These are phyloP conservation scores for Prionace glauca DNA, from an alignment of 2,797 vertebrate genomes.

Conservation along the genomic window DNA sequence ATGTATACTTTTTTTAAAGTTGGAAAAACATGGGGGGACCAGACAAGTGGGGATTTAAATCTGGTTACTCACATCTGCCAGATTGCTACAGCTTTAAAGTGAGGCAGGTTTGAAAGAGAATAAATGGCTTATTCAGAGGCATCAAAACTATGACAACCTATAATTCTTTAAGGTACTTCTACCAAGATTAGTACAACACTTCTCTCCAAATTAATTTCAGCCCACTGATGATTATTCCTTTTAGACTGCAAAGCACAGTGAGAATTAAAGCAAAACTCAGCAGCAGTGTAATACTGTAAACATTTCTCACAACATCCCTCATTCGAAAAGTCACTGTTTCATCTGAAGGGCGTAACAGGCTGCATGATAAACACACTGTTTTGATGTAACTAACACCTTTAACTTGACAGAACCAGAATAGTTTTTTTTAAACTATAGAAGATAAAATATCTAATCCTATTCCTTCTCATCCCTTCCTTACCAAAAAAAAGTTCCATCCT, in stretches of 20 bases:
- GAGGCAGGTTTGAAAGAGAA: not conserved
- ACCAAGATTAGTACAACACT: not conserved
- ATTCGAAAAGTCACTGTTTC: slow-evolving; percentile 11
- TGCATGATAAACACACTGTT: not conserved
- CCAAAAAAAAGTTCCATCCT: not conserved
- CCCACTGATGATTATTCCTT: not conserved
- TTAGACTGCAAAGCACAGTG: not conserved
- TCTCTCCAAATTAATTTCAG: not conserved
- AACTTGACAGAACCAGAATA: not conserved
- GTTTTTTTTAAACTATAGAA: not conserved
- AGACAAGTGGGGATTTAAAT: not conserved
- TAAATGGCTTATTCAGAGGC: not conserved
- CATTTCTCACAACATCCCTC: not conserved
- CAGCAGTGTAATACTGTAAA: not conserved
- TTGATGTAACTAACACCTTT: not conserved
- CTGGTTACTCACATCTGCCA: not conserved
- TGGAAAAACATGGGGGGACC: not conserved
- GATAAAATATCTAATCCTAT: not conserved
- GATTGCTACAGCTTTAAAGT: not conserved
- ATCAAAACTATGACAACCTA: not conserved
- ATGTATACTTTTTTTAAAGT: not conserved
- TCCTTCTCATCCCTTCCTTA: not conserved
- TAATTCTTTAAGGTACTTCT: not conserved
- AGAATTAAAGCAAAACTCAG: not conserved
- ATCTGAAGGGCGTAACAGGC: too few species aligned